Evolutionary conservation across 2,888 invertebrate genomes (phyloP).

Genomic region (Conus canariensis): DNA sequence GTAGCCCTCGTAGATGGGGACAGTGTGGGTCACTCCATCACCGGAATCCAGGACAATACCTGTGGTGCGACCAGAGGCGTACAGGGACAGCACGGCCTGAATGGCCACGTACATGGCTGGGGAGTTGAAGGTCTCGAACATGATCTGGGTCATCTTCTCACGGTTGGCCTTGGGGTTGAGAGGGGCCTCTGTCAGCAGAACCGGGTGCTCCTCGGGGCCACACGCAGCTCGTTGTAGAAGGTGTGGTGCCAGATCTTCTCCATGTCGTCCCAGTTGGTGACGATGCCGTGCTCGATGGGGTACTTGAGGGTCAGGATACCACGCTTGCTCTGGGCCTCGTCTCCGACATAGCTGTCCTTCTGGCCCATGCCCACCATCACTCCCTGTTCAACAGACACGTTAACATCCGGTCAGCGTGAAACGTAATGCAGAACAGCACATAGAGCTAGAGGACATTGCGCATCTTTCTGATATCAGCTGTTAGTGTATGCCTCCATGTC

Average conservation of each 20-base stretch:
- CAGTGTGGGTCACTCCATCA: slow-evolving; percentile 96
- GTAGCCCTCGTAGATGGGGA: slow-evolving; percentile 83
- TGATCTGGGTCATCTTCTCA: slow-evolving; percentile 91
- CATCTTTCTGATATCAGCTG: no score
- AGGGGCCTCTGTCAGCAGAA: slow-evolving; percentile 91
- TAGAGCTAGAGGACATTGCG: no score
- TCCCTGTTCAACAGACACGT: slow-evolving; percentile 38
- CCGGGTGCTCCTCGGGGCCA: slow-evolving; percentile 90
- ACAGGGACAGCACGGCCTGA: slow-evolving; percentile 94
- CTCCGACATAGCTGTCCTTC: slow-evolving; percentile 54
- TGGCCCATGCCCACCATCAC: slow-evolving; percentile 53
- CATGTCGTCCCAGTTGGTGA: slow-evolving; percentile 75
- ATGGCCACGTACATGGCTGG: slow-evolving; percentile 97
- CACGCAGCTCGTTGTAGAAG: slow-evolving; percentile 86
- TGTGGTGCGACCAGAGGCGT: slow-evolving; percentile 97
- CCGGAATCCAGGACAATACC: slow-evolving; percentile 97
- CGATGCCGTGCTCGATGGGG: slow-evolving; percentile 74
- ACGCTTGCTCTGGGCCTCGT: slow-evolving; percentile 53
- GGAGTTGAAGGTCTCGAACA: slow-evolving; percentile 82
- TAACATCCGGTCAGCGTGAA: no score
- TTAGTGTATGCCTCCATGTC: no score
- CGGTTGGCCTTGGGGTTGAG: slow-evolving; percentile 91
- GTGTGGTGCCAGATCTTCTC: slow-evolving; percentile 79
- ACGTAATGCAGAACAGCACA: no score
- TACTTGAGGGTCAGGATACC: slow-evolving; percentile 58